phyloP scores from a whole-genome alignment of 2,797 vertebrate genomes.

The Numenius phaeopus region DNA sequence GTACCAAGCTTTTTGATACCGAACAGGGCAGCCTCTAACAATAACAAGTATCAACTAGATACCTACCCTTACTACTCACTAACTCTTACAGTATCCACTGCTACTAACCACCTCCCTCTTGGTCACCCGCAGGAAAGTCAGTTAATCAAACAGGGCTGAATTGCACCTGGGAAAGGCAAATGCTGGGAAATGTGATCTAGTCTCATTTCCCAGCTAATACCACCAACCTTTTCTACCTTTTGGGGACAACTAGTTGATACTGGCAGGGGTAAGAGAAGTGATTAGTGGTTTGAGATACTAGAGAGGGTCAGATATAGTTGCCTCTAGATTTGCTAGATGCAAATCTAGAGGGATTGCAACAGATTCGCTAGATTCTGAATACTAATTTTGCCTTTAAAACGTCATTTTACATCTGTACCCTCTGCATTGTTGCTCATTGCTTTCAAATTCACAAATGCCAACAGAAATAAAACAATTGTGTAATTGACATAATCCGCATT shows the following conservation, averaged over 20 bases:
- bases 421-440: no score
- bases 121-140: not conserved
- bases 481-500: accelerated
- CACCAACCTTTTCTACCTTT: not conserved
- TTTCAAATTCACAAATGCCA: not conserved
- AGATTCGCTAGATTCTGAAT: not conserved
- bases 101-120: not conserved
- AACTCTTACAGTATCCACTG: not conserved
- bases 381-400: not conserved
- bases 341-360: not conserved
- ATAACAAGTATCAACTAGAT: accelerated
- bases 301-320: not conserved
- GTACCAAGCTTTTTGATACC: accelerated
- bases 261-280: accelerated
- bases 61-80: not conserved
- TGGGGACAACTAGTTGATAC: not conserved
- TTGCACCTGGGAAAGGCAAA: not conserved
- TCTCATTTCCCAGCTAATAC: not conserved
- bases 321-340: not conserved
- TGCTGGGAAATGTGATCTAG: not conserved
- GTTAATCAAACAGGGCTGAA: not conserved
- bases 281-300: not conserved
- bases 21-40: not conserved
- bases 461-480: not conserved
- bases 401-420: not conserved